Conservation (phyloP, 2,113 vertebrate species). For the Stegastes partitus region DNA sequence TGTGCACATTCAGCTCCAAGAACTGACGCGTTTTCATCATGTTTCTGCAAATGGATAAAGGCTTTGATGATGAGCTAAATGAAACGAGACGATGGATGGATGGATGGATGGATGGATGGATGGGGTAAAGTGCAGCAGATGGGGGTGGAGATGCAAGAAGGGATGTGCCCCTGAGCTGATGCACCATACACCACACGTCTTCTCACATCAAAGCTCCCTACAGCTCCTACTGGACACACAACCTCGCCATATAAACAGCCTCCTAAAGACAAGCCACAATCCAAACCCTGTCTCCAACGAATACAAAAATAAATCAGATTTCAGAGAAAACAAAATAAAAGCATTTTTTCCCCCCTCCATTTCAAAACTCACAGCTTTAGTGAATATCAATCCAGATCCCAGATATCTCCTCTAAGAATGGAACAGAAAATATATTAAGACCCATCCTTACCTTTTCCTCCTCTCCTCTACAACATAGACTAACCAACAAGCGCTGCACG, state of each 20-base stretch:
- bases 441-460: slow-evolving; percentile 87
- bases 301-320: neutral
- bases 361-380: neutral
- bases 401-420: neutral
- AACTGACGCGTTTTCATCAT: slow-evolving; percentile 31
- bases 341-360: no score
- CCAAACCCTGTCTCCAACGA: neutral
- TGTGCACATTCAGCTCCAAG: slow-evolving; percentile 30
- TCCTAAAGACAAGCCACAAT: neutral
- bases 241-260: neutral
- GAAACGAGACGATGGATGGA: slow-evolving; percentile 35
- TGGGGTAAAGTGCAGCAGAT: slow-evolving; percentile 26
- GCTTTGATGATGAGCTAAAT: slow-evolving; percentile 47
- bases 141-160: slow-evolving; percentile 39
- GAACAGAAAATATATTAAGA: slow-evolving; percentile 32
- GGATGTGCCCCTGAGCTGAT: slow-evolving; percentile 49
- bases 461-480: slow-evolving; percentile 83
- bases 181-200: slow-evolving; percentile 22
- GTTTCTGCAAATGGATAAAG: slow-evolving; percentile 17
- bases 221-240: slow-evolving; percentile 29
- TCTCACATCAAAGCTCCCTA: slow-evolving; percentile 35
- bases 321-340: neutral
- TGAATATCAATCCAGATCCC: neutral
- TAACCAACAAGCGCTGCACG: slow-evolving; percentile 85
- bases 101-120: slow-evolving; percentile 46